Percentiles rank a stretch among this genome's conserved stretches.
phyloP scores from a whole-genome alignment of 2,888 invertebrate species.

The Julus scandinavius region DNA sequence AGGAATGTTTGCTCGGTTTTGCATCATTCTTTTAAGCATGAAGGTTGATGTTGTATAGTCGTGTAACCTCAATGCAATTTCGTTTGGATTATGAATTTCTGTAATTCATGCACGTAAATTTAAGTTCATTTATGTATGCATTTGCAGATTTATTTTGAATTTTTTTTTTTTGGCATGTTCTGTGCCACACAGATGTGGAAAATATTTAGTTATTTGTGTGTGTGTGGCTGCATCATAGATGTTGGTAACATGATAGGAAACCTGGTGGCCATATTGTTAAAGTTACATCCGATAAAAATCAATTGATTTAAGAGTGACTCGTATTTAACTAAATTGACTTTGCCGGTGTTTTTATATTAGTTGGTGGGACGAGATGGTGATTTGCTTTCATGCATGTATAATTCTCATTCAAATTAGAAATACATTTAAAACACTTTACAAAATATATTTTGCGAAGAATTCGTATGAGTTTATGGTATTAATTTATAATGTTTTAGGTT shows the following conservation, averaged over 20 bases:
- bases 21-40: slow-evolving; percentile 50
- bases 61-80: background rate
- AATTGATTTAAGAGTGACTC: no score
- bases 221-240: background rate
- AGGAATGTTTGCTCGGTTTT: slow-evolving; percentile 24
- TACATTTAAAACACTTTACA: no score
- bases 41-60: slow-evolving; percentile 41
- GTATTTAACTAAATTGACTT: no score
- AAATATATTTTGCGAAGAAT: no score
- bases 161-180: background rate
- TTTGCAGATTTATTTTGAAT: background rate
- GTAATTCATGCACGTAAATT: background rate
- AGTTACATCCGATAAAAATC: no score
- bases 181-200: background rate
- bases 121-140: background rate
- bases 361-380: no score
- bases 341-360: no score
- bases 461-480: no score
- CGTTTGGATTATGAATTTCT: background rate
- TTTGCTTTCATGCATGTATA: no score
- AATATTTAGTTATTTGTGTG: background rate
- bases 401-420: no score
- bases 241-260: background rate
- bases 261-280: background rate
- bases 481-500: no score